phyloP scores from a whole-genome alignment of 2,113 vertebrate species.

The Podilymbus podiceps region DNA sequence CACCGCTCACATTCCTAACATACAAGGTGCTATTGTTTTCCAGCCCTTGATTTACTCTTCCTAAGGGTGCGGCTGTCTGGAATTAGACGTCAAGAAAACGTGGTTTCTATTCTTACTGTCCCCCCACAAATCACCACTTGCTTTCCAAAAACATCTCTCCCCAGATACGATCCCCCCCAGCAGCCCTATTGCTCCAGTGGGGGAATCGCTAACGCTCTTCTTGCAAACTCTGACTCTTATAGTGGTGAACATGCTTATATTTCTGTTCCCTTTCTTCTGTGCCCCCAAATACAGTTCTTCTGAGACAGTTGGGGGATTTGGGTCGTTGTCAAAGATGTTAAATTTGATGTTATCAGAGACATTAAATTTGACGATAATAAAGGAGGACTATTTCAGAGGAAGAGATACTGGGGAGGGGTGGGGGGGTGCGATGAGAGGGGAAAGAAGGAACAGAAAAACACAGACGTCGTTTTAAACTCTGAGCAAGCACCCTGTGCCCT shows the following conservation, averaged over 20 bases:
- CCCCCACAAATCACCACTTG: background rate
- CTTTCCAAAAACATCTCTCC: background rate
- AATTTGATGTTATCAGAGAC: background rate
- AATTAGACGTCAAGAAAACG: background rate
- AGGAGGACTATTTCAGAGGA: background rate
- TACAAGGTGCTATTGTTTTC: background rate
- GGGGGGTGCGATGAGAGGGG: background rate
- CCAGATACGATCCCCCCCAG: background rate
- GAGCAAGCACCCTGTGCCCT: background rate
- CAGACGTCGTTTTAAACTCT: background rate
- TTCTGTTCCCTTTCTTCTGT: background rate
- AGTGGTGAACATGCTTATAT: background rate
- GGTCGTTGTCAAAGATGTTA: background rate
- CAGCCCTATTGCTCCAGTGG: background rate
- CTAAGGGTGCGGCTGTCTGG: background rate
- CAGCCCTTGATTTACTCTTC: background rate
- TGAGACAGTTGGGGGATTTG: background rate
- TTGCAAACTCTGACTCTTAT: too few relatives aligned
- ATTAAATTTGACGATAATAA: background rate
- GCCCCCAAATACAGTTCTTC: background rate
- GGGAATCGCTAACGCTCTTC: too few relatives aligned
- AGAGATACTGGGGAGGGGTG: background rate
- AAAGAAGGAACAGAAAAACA: background rate
- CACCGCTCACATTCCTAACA: background rate
- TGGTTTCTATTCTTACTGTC: background rate